Evolutionary conservation across 2,797 vertebrate genomes (phyloP).

Genomic region (Rhynchotus rufescens): DNA sequence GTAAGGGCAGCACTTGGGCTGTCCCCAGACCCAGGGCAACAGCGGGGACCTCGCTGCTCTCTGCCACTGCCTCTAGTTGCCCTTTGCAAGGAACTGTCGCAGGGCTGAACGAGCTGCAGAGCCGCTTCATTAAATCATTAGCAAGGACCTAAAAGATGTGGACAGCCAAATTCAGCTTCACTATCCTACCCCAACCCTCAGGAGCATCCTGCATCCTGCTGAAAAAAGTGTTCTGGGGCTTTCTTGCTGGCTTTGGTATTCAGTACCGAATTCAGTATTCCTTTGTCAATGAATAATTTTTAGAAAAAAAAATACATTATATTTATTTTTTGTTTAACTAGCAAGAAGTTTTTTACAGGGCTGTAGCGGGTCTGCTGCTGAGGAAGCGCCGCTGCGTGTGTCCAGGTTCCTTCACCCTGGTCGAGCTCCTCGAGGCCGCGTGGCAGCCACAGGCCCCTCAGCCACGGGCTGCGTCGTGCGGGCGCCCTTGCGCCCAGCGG

Average conservation of each 20-base stretch:
- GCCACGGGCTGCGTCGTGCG: no score
- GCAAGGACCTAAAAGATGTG: neutral
- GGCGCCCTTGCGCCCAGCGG: no score
- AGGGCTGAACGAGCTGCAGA: neutral
- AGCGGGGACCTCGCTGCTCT: accelerated
- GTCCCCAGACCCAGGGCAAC: neutral
- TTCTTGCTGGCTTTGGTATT: neutral
- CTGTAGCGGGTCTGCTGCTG: neutral
- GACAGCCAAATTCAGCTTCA: neutral
- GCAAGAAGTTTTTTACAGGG: neutral
- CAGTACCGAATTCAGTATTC: no score
- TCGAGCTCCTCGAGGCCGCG: neutral
- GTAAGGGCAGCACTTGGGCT: accelerated
- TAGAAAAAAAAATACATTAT: neutral
- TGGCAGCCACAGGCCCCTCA: neutral
- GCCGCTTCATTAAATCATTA: neutral
- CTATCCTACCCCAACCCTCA: neutral
- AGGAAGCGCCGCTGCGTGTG: no score
- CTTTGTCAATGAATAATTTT: neutral
- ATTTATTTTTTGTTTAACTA: neutral
- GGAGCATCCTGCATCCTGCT: neutral
- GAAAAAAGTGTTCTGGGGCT: neutral
- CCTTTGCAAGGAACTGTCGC: accelerated
- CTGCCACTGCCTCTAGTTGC: neutral
- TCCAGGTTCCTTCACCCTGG: neutral